These are phyloP conservation scores for Leptinotarsa undecemlineata DNA, from an alignment of 1,140 invertebrate genomes.

Conservation along the genomic window DNA sequence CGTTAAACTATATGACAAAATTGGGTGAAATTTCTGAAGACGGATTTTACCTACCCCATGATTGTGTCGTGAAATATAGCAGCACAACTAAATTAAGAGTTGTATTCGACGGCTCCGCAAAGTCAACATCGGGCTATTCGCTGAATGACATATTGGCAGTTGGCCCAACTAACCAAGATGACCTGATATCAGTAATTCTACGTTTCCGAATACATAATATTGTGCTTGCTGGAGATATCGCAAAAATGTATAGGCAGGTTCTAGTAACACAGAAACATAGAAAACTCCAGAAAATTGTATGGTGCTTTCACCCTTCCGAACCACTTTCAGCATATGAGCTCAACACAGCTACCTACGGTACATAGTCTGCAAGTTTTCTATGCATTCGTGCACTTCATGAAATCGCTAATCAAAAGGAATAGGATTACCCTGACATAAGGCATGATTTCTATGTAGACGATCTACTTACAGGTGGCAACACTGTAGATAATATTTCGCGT, in stretches of 20 bases:
- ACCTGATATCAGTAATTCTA: slow-evolving; percentile 49
- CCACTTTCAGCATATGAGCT: no score
- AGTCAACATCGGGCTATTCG: slow-evolving; percentile 37
- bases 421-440: not conserved
- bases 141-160: slow-evolving; percentile 41
- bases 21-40: not conserved
- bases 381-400: not conserved
- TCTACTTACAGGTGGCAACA: not conserved
- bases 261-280: slow-evolving; percentile 29
- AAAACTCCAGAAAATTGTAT: no score
- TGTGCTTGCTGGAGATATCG: slow-evolving; percentile 50
- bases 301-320: not conserved
- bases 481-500: not conserved
- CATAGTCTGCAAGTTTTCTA: not conserved
- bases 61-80: slow-evolving; percentile 49
- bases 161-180: slow-evolving; percentile 41
- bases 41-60: slow-evolving; percentile 41
- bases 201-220: slow-evolving; percentile 49
- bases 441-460: slow-evolving; percentile 1
- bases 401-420: not conserved
- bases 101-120: slow-evolving; percentile 36
- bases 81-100: slow-evolving; percentile 48
- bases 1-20: not conserved
- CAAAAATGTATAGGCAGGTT: slow-evolving; percentile 55
- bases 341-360: not conserved